Evolutionary conservation across 2,888 invertebrate genomes (phyloP), one percentile per base, ranked within the genome.

Genomic region (Drosophila testacea): DNA sequence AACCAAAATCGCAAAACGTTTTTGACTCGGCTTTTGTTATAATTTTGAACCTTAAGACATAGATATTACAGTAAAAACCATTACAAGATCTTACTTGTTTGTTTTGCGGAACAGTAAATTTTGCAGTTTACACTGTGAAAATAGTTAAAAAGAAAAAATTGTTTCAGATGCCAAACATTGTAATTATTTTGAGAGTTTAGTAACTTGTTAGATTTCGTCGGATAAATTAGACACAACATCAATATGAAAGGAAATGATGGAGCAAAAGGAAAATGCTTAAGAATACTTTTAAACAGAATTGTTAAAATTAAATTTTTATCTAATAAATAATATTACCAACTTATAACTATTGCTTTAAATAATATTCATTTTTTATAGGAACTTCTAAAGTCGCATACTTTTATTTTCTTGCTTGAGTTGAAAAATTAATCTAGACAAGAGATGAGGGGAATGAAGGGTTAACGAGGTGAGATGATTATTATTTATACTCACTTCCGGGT

Each of bases 401-500:
- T 38, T 44, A 34, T 10, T 41, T 28, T 38, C 30, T 57, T 36
- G 42, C 42, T 48, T 52, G 36, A 66, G 42, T 36, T 41, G 36
- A 41, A 30, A 0, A 38, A 42, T 69, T 75, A 76, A 9, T 54
- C 63, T 55, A n/a, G 30, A 46, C 46, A 52, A 44, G 7, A 47
- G 38, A 48, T 44, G 9, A 69, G 30, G 30, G 55, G n/a, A 61
- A 52, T 59, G 54, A 55, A 34, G 16, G 4, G n/a, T 41, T 16
- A 54, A 38, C 0, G 56, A 11, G 34, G n/a, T 34, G 6, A 36
- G 6, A 16, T 27, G n/a, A 0, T 28, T 16, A n/a, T 7, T 2
- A 16, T 6, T 6, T 36, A 42, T 78, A 91, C 92, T 92, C 83
- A 93, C 93, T 92, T 90, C 92, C 87, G 56, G 92, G 91, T 11